Conservation (phyloP, 2,113 vertebrate species). For the Microtus richardsoni region DNA sequence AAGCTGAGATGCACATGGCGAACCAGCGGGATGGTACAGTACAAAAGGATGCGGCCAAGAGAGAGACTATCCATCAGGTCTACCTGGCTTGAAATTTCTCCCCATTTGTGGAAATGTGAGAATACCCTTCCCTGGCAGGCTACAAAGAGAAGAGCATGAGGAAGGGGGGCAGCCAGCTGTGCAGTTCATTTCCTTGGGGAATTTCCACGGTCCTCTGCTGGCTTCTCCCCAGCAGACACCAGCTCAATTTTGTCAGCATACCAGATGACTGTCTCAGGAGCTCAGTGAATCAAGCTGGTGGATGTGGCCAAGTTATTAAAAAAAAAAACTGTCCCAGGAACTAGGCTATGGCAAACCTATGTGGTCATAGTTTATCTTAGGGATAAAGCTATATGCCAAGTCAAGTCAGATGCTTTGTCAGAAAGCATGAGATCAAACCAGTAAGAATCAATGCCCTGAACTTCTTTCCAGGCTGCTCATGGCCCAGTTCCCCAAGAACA, state of each 20-base stretch:
- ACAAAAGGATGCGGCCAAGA: neutral
- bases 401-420: neutral
- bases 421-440: neutral
- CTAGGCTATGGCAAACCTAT: neutral
- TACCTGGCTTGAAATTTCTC: neutral
- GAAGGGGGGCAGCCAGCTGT: neutral
- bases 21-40: neutral
- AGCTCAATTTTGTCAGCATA: conserved; percentile 18
- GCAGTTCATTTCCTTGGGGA: neutral
- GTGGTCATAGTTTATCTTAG: neutral
- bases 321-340: neutral
- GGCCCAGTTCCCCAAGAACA: neutral
- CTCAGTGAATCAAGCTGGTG: conserved; percentile 10
- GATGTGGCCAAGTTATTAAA: neutral
- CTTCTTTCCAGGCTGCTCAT: neutral
- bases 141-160: neutral
- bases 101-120: neutral
- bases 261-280: neutral
- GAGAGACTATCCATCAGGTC: neutral
- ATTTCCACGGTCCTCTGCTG: neutral
- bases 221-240: neutral
- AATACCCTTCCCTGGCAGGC: neutral
- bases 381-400: neutral
- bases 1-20: neutral
- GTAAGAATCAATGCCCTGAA: neutral